Percentiles rank a stretch among this genome's conserved stretches.
phyloP scores from a whole-genome alignment of 2,888 invertebrate species.

The Oxytorus armatus region DNA sequence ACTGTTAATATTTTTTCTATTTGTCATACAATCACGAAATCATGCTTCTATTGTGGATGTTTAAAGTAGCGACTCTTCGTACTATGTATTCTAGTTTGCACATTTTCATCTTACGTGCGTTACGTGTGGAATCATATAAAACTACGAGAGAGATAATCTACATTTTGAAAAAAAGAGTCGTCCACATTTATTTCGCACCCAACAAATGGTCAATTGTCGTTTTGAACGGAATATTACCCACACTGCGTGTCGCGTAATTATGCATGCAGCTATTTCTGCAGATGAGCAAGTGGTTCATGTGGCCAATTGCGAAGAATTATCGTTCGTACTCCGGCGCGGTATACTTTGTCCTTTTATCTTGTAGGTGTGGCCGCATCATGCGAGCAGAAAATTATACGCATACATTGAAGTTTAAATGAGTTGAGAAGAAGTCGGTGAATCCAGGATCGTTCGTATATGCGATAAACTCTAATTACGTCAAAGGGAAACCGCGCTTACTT shows the following conservation, averaged over 20 bases:
- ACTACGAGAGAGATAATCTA: neutral
- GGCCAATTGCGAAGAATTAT: conserved; percentile 66
- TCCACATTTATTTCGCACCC: neutral
- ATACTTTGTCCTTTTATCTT: conserved; percentile 67
- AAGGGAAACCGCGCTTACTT: conserved; percentile 82
- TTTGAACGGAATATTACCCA: neutral
- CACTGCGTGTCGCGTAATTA: conserved; percentile 55
- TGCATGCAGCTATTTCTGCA: conserved; percentile 56
- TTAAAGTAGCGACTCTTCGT: neutral
- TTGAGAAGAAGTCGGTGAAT: conserved; percentile 63
- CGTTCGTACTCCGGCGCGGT: conserved; percentile 62
- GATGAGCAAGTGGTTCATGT: conserved; percentile 54
- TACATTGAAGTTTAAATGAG: conserved; percentile 43
- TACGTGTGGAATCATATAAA: too few relatives aligned
- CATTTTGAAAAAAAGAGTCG: neutral
- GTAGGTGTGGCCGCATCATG: conserved; percentile 72
- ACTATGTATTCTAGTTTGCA: neutral
- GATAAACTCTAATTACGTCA: conserved; percentile 81
- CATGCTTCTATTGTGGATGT: neutral
- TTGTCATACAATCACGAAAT: too few relatives aligned
- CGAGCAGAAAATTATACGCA: conserved; percentile 50
- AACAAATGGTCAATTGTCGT: neutral
- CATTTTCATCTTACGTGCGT: neutral
- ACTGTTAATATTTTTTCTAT: too few relatives aligned
- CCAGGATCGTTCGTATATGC: conserved; percentile 75